Evolutionary conservation across 1,140 invertebrate species (phyloP).

Genomic region (Kradibia gibbosae): DNA sequence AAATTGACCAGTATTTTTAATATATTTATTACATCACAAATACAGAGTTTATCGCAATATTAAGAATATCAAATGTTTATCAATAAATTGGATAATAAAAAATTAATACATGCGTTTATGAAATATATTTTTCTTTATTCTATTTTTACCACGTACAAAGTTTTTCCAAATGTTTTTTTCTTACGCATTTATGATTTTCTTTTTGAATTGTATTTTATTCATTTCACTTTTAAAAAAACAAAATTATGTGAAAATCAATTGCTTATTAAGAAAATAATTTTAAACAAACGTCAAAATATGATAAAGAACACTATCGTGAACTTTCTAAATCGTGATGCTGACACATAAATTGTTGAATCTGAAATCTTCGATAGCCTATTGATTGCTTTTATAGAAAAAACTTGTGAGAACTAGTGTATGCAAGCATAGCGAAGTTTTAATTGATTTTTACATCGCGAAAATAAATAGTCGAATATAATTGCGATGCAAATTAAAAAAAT

Average conservation of each 20-base stretch:
- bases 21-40: too few species aligned
- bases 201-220: neutral
- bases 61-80: too few species aligned
- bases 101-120: too few species aligned
- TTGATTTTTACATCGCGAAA: slow-evolving; percentile 22
- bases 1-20: too few species aligned
- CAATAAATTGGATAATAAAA: too few species aligned
- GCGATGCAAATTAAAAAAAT: slow-evolving; percentile 1
- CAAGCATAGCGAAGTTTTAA: slow-evolving; percentile 17
- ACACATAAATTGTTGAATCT: slow-evolving; percentile 15
- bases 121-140: too few species aligned
- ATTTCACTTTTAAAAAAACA: neutral
- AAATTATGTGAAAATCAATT: slow-evolving; percentile 20
- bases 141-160: too few species aligned
- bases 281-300: neutral
- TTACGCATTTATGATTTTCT: too few species aligned
- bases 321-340: slow-evolving; percentile 1
- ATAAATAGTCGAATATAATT: neutral
- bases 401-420: too few species aligned
- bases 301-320: neutral
- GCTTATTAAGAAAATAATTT: slow-evolving; percentile 28
- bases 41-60: too few species aligned
- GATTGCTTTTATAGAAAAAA: slow-evolving; percentile 12
- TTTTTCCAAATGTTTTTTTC: neutral
- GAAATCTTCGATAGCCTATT: slow-evolving; percentile 22